Evolutionary conservation across 2,113 vertebrate genomes (phyloP).

Genomic region (Myrmecobius fasciatus): DNA sequence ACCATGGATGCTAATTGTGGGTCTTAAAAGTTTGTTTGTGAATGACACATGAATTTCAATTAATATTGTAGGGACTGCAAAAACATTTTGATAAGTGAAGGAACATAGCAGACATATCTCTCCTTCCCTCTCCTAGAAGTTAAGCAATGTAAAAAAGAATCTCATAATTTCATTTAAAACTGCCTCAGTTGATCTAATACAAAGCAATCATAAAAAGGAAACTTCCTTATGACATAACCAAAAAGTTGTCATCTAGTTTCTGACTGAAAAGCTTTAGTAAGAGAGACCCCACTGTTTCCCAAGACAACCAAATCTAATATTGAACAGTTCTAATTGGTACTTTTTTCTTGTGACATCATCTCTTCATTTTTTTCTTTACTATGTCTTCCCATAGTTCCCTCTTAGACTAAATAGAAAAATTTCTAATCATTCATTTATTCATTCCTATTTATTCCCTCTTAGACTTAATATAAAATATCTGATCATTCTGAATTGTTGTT

Average conservation of each 20-base stretch:
- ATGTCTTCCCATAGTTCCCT: neutral
- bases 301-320: neutral
- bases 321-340: neutral
- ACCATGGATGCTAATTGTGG: neutral
- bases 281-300: neutral
- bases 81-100: neutral
- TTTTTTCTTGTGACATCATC: neutral
- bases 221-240: neutral
- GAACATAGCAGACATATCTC: neutral
- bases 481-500: neutral
- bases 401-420: neutral
- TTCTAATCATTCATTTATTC: neutral
- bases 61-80: neutral
- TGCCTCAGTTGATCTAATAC: neutral
- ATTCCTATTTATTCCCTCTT: neutral
- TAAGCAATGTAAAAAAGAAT: neutral
- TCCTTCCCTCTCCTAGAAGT: neutral
- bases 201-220: neutral
- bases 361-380: neutral
- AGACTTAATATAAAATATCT: neutral
- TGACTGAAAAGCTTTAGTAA: neutral
- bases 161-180: neutral
- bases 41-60: neutral
- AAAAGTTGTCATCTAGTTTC: neutral
- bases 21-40: neutral